Percentiles rank a stretch among this genome's conserved stretches.
These are phyloP conservation scores for Agapostemon virescens DNA, from an alignment of 2,888 invertebrate species.

Conservation along the genomic window DNA sequence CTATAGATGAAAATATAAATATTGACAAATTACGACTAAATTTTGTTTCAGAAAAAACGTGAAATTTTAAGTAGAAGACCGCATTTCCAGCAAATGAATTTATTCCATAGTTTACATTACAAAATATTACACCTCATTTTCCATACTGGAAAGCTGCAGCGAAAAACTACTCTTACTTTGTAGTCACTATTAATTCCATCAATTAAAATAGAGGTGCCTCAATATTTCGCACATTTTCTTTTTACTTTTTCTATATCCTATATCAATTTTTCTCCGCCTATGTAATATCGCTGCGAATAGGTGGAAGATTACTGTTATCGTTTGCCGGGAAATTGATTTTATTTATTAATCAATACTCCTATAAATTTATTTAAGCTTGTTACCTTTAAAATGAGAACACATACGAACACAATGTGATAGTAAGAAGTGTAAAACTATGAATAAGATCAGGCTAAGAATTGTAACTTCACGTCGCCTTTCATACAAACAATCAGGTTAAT, in stretches of 20 bases:
- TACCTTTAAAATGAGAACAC: slow-evolving; percentile 32
- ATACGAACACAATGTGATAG: slow-evolving; percentile 32
- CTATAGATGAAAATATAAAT: slow-evolving; percentile 61
- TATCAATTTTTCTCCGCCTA: slow-evolving; percentile 58
- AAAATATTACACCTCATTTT: slow-evolving; percentile 65
- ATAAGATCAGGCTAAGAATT: slow-evolving; percentile 29
- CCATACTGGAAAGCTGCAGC: slow-evolving; percentile 49
- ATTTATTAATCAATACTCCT: slow-evolving; percentile 39
- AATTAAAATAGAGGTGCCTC: slow-evolving; percentile 59
- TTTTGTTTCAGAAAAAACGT: slow-evolving; percentile 40
- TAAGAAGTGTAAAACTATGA: slow-evolving; percentile 26
- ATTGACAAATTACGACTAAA: slow-evolving; percentile 50
- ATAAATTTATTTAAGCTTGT: slow-evolving; percentile 25
- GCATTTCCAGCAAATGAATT: slow-evolving; percentile 62
- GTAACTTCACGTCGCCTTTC: slow-evolving; percentile 4
- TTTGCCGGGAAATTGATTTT: slow-evolving; percentile 45
- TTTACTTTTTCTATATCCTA: slow-evolving; percentile 52
- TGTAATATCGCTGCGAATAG: slow-evolving; percentile 51
- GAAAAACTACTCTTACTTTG: slow-evolving; percentile 43
- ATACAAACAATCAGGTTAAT: slow-evolving; percentile 29
- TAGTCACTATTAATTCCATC: slow-evolving; percentile 35
- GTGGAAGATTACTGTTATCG: slow-evolving; percentile 45
- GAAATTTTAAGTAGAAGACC: slow-evolving; percentile 60
- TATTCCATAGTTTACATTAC: slow-evolving; percentile 66
- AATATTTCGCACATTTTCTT: slow-evolving; percentile 35